Evolutionary conservation across 1,140 invertebrate species (phyloP).

Genomic region (Atta cephalotes): DNA sequence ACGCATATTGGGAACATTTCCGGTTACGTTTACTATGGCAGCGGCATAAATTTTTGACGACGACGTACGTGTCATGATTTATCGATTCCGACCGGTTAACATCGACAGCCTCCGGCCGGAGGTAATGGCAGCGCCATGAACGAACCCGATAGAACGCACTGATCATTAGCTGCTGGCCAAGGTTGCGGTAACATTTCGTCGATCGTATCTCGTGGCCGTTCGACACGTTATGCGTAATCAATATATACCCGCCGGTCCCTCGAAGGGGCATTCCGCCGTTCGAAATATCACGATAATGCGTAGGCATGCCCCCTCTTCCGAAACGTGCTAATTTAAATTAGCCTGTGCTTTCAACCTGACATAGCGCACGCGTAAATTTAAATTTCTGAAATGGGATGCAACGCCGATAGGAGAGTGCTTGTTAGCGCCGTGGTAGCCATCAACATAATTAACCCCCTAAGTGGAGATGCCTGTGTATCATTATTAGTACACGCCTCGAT

Average conservation of each 20-base stretch:
- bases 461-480: conserved; percentile 81
- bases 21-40: conserved; percentile 51
- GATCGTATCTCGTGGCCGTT: conserved; percentile 60
- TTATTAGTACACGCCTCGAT: conserved; percentile 79
- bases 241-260: conserved; percentile 41
- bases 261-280: conserved; percentile 31
- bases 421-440: conserved; percentile 71
- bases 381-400: conserved; percentile 66
- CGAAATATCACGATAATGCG: conserved; percentile 58
- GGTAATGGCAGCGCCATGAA: conserved; percentile 38
- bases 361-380: conserved; percentile 70
- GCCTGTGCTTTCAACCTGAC: conserved; percentile 31
- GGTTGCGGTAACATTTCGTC: conserved; percentile 55
- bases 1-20: conserved; percentile 52
- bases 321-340: conserved; percentile 68
- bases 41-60: conserved; percentile 56
- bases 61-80: conserved; percentile 50
- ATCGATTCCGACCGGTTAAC: conserved; percentile 57
- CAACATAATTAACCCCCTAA: conserved; percentile 81
- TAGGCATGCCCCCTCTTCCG: not conserved
- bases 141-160: conserved; percentile 46
- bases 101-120: conserved; percentile 50
- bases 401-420: conserved; percentile 66
- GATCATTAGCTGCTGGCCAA: conserved; percentile 59
- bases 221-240: conserved; percentile 61